These are phyloP conservation scores for Asbolus verrucosus DNA, from an alignment of 1,140 invertebrate genomes.

Conservation along the genomic window DNA sequence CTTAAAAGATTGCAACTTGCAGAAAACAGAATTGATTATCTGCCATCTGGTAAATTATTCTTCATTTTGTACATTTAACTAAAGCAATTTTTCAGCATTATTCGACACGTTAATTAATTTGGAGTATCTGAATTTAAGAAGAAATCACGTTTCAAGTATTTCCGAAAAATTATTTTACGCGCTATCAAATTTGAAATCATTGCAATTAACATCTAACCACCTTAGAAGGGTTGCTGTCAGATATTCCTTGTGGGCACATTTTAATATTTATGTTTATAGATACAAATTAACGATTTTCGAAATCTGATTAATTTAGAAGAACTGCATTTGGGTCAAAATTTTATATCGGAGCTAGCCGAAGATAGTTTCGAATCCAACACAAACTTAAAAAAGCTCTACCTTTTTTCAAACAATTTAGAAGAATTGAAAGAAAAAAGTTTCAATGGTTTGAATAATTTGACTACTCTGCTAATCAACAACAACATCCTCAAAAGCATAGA, in stretches of 20 bases:
- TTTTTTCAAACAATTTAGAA: slow-evolving; percentile 63
- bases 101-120: slow-evolving; percentile 66
- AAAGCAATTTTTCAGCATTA: slow-evolving; percentile 58
- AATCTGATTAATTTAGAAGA: slow-evolving; percentile 58
- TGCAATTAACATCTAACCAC: slow-evolving; percentile 65
- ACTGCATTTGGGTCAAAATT: slow-evolving; percentile 62
- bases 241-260: background rate
- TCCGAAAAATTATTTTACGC: slow-evolving; percentile 65
- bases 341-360: slow-evolving; percentile 59
- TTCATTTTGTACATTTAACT: background rate
- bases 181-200: slow-evolving; percentile 64
- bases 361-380: slow-evolving; percentile 56
- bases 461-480: slow-evolving; percentile 61
- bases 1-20: slow-evolving; percentile 72
- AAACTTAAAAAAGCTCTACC: slow-evolving; percentile 60
- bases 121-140: slow-evolving; percentile 68
- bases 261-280: slow-evolving; percentile 51
- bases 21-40: slow-evolving; percentile 68
- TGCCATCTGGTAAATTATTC: slow-evolving; percentile 54
- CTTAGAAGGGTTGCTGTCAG: slow-evolving; percentile 56
- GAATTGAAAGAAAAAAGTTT: slow-evolving; percentile 58
- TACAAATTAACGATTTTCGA: slow-evolving; percentile 56
- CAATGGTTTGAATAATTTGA: slow-evolving; percentile 60
- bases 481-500: slow-evolving; percentile 61
- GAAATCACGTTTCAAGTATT: slow-evolving; percentile 67